These are phyloP conservation scores for Thysanoteuthis rhombus DNA, from an alignment of 2,888 invertebrate genomes.

Conservation along the genomic window DNA sequence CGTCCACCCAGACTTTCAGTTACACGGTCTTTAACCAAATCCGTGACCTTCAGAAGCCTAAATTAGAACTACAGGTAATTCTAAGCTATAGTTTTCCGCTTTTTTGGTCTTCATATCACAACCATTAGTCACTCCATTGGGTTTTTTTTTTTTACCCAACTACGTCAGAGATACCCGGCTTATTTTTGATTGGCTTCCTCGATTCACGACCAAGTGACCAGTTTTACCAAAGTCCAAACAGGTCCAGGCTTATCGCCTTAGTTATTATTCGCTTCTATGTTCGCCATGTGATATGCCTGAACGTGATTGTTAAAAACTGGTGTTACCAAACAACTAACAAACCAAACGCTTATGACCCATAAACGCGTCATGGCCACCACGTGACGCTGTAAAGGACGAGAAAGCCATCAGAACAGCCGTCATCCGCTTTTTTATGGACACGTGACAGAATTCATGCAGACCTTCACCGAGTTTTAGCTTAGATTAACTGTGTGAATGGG, in stretches of 20 bases:
- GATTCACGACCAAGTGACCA: not conserved
- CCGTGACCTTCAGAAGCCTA: not conserved
- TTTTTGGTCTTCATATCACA: not conserved
- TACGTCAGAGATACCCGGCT: not conserved
- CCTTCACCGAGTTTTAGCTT: slow-evolving; percentile 12
- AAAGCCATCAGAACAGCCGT: slow-evolving; percentile 12
- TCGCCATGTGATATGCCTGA: slow-evolving; percentile 14
- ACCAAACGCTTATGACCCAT: not conserved
- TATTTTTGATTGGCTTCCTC: not conserved
- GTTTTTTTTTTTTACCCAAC: not conserved
- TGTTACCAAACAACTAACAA: not conserved
- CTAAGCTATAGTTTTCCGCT: not conserved
- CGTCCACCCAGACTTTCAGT: not conserved
- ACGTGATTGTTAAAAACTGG: not conserved
- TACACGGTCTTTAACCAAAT: not conserved
- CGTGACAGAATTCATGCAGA: not conserved
- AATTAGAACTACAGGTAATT: not conserved
- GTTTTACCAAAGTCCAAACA: not conserved
- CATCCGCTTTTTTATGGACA: not conserved
- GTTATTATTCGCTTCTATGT: slow-evolving; percentile 15
- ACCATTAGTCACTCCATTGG: not conserved
- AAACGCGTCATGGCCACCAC: not conserved
- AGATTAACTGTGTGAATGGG: not conserved
- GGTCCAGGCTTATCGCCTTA: not conserved
- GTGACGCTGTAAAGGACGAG: not conserved